Conservation (phyloP, 2,113 vertebrate species). For the Scatophagus argus region DNA sequence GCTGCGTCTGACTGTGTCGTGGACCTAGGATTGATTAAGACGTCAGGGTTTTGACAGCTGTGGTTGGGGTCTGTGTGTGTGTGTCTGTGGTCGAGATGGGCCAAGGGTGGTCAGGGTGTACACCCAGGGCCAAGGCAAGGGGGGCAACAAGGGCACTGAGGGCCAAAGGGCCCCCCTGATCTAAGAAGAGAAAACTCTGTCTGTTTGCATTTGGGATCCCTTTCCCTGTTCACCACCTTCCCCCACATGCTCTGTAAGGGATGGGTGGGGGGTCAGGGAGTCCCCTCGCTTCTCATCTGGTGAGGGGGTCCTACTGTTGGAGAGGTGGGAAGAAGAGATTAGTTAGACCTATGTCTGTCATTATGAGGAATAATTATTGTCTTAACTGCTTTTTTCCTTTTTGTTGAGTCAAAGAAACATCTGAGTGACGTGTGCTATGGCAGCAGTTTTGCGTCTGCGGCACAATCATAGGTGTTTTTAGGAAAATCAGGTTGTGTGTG, state of each 20-base stretch:
- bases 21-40: conserved; percentile 95
- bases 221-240: conserved; percentile 76
- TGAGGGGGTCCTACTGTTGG: conserved; percentile 53
- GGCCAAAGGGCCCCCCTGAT: conserved; percentile 61
- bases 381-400: background rate
- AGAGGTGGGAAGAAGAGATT: conserved; percentile 34
- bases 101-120: conserved; percentile 55
- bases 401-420: background rate
- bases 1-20: conserved; percentile 85
- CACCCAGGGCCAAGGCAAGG: conserved; percentile 56
- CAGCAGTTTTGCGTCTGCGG: background rate
- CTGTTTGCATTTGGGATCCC: conserved; percentile 77
- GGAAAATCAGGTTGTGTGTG: conserved; percentile 14
- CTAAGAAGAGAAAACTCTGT: conserved; percentile 55
- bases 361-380: conserved; percentile 39
- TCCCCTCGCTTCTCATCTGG: conserved; percentile 82
- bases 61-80: conserved; percentile 30
- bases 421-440: background rate
- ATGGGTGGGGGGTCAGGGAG: conserved; percentile 49
- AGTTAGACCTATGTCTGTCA: conserved; percentile 28
- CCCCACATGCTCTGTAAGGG: conserved; percentile 10
- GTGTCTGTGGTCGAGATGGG: conserved; percentile 41
- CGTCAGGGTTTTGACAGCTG: conserved; percentile 91
- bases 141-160: conserved; percentile 65
- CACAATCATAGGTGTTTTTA: background rate